These are phyloP conservation scores for Eupithecia pulchellata DNA, from an alignment of 2,888 invertebrate species.

Conservation along the genomic window DNA sequence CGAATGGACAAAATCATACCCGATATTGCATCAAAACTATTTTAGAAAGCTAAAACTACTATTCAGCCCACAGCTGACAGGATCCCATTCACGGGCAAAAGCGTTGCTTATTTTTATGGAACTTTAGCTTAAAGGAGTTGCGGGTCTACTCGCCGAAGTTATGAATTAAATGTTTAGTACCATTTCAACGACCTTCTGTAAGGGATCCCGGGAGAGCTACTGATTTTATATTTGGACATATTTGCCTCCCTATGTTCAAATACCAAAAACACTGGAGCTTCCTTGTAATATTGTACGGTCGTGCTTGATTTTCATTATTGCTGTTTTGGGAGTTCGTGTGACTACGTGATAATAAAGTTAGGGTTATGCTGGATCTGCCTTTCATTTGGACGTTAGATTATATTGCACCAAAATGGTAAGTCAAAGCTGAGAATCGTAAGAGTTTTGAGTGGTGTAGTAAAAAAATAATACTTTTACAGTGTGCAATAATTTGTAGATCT, in stretches of 20 bases:
- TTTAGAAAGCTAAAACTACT: background rate
- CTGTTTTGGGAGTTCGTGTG: background rate
- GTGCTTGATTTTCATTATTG: constrained; percentile 5
- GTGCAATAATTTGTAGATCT: background rate
- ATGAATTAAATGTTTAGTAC: background rate
- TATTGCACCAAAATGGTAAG: background rate
- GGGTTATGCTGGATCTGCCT: background rate
- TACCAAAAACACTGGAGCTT: background rate
- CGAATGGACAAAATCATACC: background rate
- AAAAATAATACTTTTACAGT: background rate
- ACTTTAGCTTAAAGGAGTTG: background rate
- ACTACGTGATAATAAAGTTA: background rate
- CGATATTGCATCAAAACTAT: background rate
- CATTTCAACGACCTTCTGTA: background rate
- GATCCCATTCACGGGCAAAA: background rate
- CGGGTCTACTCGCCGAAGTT: background rate
- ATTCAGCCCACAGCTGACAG: background rate
- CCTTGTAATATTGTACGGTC: background rate
- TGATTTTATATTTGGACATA: background rate
- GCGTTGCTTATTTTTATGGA: background rate
- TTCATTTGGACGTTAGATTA: background rate
- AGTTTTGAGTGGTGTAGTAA: background rate
- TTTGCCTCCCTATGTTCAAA: background rate
- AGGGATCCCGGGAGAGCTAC: background rate
- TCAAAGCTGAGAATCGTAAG: background rate